Evolutionary conservation across 2,797 vertebrate genomes (phyloP).

Genomic region (Enteromius treurensis): DNA sequence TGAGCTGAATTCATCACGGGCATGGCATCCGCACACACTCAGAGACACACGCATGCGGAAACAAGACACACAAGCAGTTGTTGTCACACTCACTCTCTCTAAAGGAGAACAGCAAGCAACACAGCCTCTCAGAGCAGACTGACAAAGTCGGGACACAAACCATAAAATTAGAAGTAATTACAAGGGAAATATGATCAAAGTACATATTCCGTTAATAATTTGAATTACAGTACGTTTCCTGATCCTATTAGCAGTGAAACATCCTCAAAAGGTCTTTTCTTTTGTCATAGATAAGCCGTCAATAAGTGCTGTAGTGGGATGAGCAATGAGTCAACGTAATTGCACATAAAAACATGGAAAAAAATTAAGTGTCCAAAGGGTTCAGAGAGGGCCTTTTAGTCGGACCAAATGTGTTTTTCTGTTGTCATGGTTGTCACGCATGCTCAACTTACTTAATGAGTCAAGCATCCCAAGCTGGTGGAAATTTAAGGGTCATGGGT

Average conservation of each 20-base stretch:
- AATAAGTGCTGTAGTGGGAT: no score
- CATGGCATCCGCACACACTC: constrained; percentile 63
- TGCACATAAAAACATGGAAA: not conserved
- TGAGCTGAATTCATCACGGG: constrained; percentile 76
- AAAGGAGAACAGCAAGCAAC: not conserved
- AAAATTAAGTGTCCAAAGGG: not conserved
- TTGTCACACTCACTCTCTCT: constrained; percentile 14
- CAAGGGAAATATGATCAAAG: not conserved
- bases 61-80: constrained; percentile 34
- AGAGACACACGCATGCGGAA: constrained; percentile 21
- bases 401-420: not conserved
- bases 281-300: not conserved
- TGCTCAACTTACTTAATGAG: not conserved
- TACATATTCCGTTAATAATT: not conserved
- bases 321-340: not conserved
- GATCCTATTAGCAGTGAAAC: not conserved
- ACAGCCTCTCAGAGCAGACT: not conserved
- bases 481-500: not conserved
- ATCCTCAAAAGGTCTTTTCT: not conserved
- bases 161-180: not conserved
- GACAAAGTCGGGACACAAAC: not conserved
- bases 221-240: not conserved
- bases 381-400: not conserved
- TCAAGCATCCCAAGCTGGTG: not conserved
- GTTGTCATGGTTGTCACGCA: not conserved